Base-by-base conservation (phyloP, 1,140 invertebrate species). In the Atta colombica region DNA sequence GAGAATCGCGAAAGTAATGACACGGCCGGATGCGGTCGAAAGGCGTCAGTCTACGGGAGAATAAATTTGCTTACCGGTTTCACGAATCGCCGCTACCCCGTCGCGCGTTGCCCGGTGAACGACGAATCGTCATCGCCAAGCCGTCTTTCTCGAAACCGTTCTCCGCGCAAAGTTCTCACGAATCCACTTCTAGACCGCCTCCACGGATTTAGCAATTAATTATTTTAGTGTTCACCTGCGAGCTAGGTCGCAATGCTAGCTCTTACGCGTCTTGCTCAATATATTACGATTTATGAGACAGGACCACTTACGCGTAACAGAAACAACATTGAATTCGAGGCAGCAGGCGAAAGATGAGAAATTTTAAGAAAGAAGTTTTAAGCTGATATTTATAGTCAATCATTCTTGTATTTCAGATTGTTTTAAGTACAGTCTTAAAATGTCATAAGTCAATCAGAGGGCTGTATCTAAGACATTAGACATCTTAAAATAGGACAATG, bases 1-100 rank as follows among this genome's bases (percentile, higher is more conserved):
- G 93, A 94, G 94, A 84, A 93, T 92, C 94, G 90, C 93, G 94
- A 94, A 94, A 93, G 93, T 94, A 95, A 94, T 94, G 94, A 94
- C 93, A 94, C 91, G 89, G 89, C 90, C 91, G 92, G 93, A 94
- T 92, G 93, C 92, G 92, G 92, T 94, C 91, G 89, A 92, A 90
- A 93, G 91, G 66, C 88, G 84, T 91, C 81, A 89, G 86, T 91
- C 91, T 88, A 90, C 86, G 88, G 87, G 87, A 88, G 93, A 94
- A 94, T 94, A 93, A 95, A 95, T 95, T 95, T 94, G 91, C 93
- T 93, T 93, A 92, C 93, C 91, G 93, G 93, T 94, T 93, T 93
- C 88, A 89, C 91, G 91, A 92, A 90, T 77, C 69, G 89, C 89
- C 89, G 89, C 88, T 88, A 85, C 82, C 81, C 74, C 31, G 21